Base-by-base conservation (phyloP, 2,888 invertebrate species). In the Metacarcinus magister region DNA sequence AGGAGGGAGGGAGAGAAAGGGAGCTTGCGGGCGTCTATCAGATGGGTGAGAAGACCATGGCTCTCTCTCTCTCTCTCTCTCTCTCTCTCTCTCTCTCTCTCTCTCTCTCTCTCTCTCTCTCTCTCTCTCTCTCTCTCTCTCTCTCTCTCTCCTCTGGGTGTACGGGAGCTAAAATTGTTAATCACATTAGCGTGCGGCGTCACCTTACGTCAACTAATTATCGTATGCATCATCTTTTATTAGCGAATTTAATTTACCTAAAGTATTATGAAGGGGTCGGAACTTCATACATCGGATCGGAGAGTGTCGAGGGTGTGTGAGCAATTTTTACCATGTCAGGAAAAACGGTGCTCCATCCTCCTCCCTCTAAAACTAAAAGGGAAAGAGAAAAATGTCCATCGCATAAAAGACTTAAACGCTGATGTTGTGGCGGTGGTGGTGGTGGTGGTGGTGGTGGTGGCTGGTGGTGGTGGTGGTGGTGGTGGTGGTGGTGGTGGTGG, bases 71-170 rank as follows among this genome's bases (percentile, higher is more conserved):
- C 67, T 67, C 87, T 75, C 87, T 87, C 87, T 87, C 87, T 87
- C 87, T 87, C 87, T 87, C 87, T 75, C 75, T 75, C 87, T 87
- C 87, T 87, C 87, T 87, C 87, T 87, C 87, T 87, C 87, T 87
- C 87, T 75, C 87, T 39, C 87, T 87, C 39, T 39, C 87, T 87
- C 87, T 39, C 87, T 87, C 87, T 87, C 87, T 87, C 39, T 13
- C 32, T 82, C 82, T 32, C 82, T 82, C 82, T 82, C 82, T 82
- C 82, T 82, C 82, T 82, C 82, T 32, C 82, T 32, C 28, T 82
- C 82, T 75, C 82, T 82, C 82, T 32, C 28, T 82, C 82, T 32
- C 82, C 67, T 23, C 67, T 67, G 3, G 8, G 13, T 19, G 19
- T 23, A 10, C 32, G 32, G 87, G 87, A 87, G 87, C 87, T 7